Evolutionary conservation across 2,113 vertebrate genomes (phyloP).

Genomic region (Caloenas nicobarica): DNA sequence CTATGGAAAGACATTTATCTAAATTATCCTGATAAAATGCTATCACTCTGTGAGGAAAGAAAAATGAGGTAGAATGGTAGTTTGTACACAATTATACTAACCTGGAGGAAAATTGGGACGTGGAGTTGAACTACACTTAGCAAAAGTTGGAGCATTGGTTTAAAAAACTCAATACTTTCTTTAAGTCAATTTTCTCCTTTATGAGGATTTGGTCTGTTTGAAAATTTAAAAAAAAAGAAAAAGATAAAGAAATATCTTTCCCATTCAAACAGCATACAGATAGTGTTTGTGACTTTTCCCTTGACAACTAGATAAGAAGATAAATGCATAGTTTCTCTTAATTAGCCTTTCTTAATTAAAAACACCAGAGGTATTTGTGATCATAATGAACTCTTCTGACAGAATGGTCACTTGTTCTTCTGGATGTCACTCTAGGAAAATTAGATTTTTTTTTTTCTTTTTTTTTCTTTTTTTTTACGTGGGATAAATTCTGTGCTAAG

Average conservation of each 20-base stretch:
- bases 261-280: constrained; percentile 63
- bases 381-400: constrained; percentile 94
- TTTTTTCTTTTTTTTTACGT: constrained; percentile 52
- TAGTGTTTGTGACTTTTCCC: constrained; percentile 65
- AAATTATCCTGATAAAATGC: constrained; percentile 78
- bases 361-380: constrained; percentile 88
- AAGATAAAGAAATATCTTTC: neutral
- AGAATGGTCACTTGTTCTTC: constrained; percentile 85
- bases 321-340: constrained; percentile 87
- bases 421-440: constrained; percentile 84
- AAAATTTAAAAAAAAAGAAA: neutral
- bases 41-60: constrained; percentile 57
- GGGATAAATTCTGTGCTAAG: constrained; percentile 70
- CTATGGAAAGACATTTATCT: constrained; percentile 74
- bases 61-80: constrained; percentile 60
- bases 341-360: constrained; percentile 99
- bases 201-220: neutral
- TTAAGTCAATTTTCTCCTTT: neutral
- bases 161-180: neutral
- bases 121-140: neutral
- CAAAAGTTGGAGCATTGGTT: neutral
- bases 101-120: neutral
- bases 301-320: constrained; percentile 82
- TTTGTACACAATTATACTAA: constrained; percentile 48
- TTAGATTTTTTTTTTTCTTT: constrained; percentile 73